A percentile compares a stretch with the other conserved stretches of the same genome.
Evolutionary conservation across 2,888 invertebrate species (phyloP).

Genomic region (Margaritifera margaritifera): DNA sequence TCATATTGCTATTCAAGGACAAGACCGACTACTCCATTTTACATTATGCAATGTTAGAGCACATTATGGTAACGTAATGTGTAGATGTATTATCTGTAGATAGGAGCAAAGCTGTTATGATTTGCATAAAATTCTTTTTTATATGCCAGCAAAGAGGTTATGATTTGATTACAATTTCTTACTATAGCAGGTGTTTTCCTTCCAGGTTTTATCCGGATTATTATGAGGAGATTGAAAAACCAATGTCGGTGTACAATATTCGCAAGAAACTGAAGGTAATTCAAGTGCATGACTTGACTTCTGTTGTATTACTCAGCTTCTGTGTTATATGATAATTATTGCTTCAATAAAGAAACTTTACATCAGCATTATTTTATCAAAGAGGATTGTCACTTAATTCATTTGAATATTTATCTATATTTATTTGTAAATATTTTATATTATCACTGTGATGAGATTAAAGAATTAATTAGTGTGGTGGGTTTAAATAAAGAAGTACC

Average conservation of each 20-base stretch:
- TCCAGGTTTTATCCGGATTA: conserved; percentile 94
- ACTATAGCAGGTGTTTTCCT: conserved; percentile 8
- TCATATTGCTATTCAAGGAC: too few species aligned
- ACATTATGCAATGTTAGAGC: background rate
- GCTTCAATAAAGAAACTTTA: too few species aligned
- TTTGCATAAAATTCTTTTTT: background rate
- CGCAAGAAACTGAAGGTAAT: conserved; percentile 74
- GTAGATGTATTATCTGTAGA: background rate
- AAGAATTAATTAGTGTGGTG: too few species aligned
- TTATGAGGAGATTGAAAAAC: conserved; percentile 96
- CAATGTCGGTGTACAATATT: conserved; percentile 94
- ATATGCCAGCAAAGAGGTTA: background rate
- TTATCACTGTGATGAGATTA: too few species aligned
- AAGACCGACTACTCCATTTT: too few species aligned
- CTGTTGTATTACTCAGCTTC: background rate
- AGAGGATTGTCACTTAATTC: too few species aligned
- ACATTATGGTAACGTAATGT: background rate
- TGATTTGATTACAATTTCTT: background rate
- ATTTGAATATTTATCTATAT: too few species aligned
- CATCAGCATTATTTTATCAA: too few species aligned
- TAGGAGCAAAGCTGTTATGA: background rate
- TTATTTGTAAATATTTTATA: too few species aligned
- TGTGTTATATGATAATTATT: background rate
- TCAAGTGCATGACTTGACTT: conserved; percentile 2
- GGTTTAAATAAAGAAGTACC: too few species aligned